phyloP scores from a whole-genome alignment of 2,113 vertebrate genomes.

The Galbula dea region DNA sequence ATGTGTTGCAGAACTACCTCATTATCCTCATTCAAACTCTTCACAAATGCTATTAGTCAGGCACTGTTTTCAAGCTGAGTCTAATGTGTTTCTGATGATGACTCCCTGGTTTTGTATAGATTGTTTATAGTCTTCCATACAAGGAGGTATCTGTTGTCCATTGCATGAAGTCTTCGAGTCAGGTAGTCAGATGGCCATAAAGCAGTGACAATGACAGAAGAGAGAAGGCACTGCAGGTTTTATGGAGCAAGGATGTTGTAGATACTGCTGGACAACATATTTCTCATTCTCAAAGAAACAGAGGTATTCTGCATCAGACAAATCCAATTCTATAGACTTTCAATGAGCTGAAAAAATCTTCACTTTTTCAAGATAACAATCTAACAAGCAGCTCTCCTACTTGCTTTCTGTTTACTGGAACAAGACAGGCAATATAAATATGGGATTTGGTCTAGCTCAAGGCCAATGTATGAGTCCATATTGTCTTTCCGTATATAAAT shows the following conservation, averaged over 20 bases:
- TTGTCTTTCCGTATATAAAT: slow-evolving; percentile 47
- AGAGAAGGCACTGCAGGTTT: not conserved
- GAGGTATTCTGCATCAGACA: not conserved
- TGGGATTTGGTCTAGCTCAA: not conserved
- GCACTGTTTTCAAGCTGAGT: not conserved
- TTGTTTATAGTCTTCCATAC: not conserved
- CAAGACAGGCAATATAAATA: not conserved
- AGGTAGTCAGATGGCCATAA: not conserved
- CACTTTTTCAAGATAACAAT: not conserved
- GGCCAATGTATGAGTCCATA: not conserved
- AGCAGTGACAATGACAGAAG: not conserved
- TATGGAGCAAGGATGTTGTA: not conserved
- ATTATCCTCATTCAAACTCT: slow-evolving; percentile 36
- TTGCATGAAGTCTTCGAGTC: not conserved
- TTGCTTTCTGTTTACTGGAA: not conserved
- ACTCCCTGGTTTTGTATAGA: not conserved
- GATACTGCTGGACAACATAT: fast-evolving
- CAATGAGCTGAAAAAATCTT: not conserved
- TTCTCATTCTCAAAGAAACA: not conserved
- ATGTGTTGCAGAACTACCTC: slow-evolving; percentile 1
- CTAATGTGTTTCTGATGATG: not conserved
- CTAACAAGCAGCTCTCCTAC: not conserved
- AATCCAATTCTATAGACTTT: not conserved
- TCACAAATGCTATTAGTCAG: not conserved
- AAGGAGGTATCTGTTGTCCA: not conserved